phyloP scores from a whole-genome alignment of 2,797 vertebrate genomes.

The Cuniculus paca region DNA sequence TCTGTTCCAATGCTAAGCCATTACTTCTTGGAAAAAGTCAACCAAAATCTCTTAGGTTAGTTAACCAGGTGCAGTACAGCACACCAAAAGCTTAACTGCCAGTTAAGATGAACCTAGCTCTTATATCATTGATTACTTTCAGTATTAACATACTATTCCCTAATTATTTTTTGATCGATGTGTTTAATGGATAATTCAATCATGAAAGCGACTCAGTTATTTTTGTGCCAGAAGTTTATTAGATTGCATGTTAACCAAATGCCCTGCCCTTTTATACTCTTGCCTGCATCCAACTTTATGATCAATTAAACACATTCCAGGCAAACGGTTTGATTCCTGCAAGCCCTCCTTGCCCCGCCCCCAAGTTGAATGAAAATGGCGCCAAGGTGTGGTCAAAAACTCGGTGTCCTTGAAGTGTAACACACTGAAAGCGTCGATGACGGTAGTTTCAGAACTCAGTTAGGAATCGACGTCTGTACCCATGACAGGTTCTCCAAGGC shows the following conservation, averaged over 20 bases:
- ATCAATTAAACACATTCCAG: constrained; percentile 39
- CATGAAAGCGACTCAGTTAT: constrained; percentile 77
- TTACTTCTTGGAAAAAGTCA: constrained; percentile 81
- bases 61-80: constrained; percentile 84
- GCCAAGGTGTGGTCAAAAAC: not conserved
- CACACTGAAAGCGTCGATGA: not conserved
- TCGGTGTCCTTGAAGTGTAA: not conserved
- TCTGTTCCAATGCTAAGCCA: constrained; percentile 73
- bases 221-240: constrained; percentile 83
- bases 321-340: constrained; percentile 39
- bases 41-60: constrained; percentile 83
- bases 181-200: constrained; percentile 67
- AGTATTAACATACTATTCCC: constrained; percentile 74
- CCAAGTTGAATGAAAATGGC: not conserved
- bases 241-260: constrained; percentile 82
- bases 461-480: not conserved
- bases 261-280: constrained; percentile 72
- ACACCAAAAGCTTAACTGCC: constrained; percentile 77
- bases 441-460: not conserved
- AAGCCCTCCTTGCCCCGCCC: not conserved
- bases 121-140: constrained; percentile 75
- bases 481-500: not conserved
- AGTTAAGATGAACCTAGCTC: constrained; percentile 65
- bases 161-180: constrained; percentile 75
- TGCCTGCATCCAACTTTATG: constrained; percentile 43